Evolutionary conservation across 2,797 vertebrate genomes (phyloP).

Genomic region (Vireo griseus): DNA sequence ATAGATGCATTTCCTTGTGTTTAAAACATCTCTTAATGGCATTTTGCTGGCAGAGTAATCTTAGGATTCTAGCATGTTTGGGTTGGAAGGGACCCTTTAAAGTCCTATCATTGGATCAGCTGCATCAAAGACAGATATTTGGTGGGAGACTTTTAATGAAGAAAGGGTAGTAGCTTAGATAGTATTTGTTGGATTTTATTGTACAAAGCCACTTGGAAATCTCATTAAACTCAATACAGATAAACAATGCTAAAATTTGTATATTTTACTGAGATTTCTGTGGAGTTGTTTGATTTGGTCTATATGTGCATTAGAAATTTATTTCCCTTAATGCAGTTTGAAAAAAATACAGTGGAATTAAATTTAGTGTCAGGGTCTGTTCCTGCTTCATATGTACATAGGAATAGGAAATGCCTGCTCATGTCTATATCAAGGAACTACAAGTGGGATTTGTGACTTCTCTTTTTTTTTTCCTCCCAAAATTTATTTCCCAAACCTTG

Average conservation of each 20-base stretch:
- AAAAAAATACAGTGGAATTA: background rate
- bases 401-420: background rate
- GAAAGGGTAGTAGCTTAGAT: background rate
- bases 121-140: background rate
- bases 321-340: background rate
- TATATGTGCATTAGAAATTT: background rate
- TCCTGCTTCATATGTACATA: background rate
- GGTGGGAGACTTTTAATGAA: background rate
- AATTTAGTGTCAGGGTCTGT: background rate
- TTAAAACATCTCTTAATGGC: background rate
- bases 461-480: background rate
- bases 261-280: constrained; percentile 45
- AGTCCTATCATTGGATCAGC: background rate
- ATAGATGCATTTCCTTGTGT: background rate
- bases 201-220: background rate
- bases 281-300: constrained; percentile 45
- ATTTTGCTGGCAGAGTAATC: background rate
- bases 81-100: background rate
- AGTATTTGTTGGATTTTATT: background rate
- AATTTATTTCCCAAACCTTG: background rate
- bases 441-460: background rate
- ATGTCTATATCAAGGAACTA: background rate
- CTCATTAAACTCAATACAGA: constrained; percentile 1
- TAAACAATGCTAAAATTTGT: background rate
- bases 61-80: background rate